Base-by-base conservation (phyloP, 2,113 vertebrate species). In the Amphiprion percula region DNA sequence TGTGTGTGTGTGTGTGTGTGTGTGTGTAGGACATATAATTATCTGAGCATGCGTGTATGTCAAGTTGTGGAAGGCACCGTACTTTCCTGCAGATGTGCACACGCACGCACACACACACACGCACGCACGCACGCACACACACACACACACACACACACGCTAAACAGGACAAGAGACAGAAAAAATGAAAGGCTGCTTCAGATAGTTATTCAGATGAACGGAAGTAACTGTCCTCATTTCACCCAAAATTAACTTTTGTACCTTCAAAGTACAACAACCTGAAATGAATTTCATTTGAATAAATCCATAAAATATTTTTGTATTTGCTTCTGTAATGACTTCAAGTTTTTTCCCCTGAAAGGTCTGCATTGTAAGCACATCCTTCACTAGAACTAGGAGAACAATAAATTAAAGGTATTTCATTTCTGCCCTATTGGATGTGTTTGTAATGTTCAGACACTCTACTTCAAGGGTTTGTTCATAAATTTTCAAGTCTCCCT, bases 61-160 rank as follows among this genome's bases (percentile, higher is more conserved):
- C 83, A 90, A 88, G 79, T 41, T 67, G 74, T 86, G 85, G 89
- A 94, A 94, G 88, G 79, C 83, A 91, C 93, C 75, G 88, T 91
- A 93, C 93, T 94, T 94, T 95, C 67, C 73, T 90, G 54, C 83
- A 90, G 66, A 90, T 56, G 55, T 87, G 41, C 63, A 19, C 9
- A 2, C 9, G 1, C 55, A 60, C 71, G 24, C 55, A 33, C 44
- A 33, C 28, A 28, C 44, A 41, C 46, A 63, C 12, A 44, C 41
- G 15, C 41, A 44, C 41, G 19, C 21, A n/a, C 26, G 52, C 46
- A 49, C 56, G 24, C 55, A 33, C 44, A 33, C 28, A 28, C 44
- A 41, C 46, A 63, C 12, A 44, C 41, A 44, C 41, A 44, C 41
- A 44, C 12, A 3, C 12, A 44, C 41, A 11, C 3, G 4, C 41